Conservation (phyloP, 1,140 invertebrate genomes). For the Prorops nasuta region DNA sequence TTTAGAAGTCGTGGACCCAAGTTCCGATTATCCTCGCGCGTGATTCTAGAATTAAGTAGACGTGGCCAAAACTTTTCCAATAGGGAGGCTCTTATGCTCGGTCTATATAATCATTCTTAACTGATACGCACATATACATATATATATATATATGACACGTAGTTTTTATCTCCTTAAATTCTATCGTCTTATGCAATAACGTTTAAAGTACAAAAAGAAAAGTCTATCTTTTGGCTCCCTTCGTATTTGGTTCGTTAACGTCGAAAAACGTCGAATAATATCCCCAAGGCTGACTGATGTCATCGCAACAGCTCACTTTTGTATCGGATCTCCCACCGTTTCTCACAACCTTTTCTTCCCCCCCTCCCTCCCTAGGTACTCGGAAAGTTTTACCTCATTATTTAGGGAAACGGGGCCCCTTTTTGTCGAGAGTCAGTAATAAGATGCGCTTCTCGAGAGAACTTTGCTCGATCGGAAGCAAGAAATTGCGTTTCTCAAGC, state of each 20-base stretch:
- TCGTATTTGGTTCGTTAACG: conserved; percentile 8
- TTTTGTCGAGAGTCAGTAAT: conserved; percentile 22
- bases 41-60: conserved; percentile 9
- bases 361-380: no score
- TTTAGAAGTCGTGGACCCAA: conserved; percentile 10
- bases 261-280: conserved; percentile 28
- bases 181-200: no score
- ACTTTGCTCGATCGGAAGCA: conserved; percentile 22
- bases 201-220: no score
- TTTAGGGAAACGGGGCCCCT: conserved; percentile 29
- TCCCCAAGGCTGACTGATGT: conserved; percentile 9
- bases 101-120: no score
- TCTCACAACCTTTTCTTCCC: background rate
- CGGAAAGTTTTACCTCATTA: conserved; percentile 31
- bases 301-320: conserved; percentile 19
- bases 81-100: no score
- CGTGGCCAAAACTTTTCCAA: conserved; percentile 12
- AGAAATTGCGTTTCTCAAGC: conserved; percentile 29
- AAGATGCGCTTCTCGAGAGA: conserved; percentile 34
- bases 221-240: conserved; percentile 8
- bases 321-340: conserved; percentile 8
- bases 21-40: conserved; percentile 14
- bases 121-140: no score
- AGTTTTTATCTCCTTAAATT: no score
- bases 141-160: no score